Evolutionary conservation across 2,797 vertebrate genomes (phyloP).

Genomic region (Trachurus trachurus): DNA sequence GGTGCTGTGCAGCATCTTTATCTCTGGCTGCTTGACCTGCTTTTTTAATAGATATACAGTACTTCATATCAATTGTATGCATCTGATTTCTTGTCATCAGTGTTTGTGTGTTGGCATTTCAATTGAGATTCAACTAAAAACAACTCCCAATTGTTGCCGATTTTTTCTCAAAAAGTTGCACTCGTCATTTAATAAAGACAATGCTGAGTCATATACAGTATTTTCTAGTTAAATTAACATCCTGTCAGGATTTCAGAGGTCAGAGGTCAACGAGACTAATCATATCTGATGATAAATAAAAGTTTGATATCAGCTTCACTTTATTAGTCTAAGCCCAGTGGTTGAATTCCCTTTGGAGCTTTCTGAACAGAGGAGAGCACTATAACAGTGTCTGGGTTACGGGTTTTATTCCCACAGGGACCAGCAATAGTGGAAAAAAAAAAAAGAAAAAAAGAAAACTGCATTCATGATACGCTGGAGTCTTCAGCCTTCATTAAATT

Average conservation of each 20-base stretch:
- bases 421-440: neutral
- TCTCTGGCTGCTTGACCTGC: too few relatives aligned
- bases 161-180: too few relatives aligned
- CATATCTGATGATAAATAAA: conserved; percentile 18
- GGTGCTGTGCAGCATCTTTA: too few relatives aligned
- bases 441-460: neutral
- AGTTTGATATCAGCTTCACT: conserved; percentile 26
- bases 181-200: too few relatives aligned
- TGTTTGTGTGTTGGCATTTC: neutral
- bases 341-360: conserved; percentile 34
- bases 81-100: neutral
- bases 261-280: neutral
- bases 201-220: too few relatives aligned
- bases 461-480: conserved; percentile 6
- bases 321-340: conserved; percentile 29
- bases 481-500: neutral
- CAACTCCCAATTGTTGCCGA: too few relatives aligned
- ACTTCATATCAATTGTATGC: neutral
- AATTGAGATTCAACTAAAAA: neutral
- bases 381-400: conserved; percentile 14
- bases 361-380: conserved; percentile 25
- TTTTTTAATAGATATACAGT: neutral
- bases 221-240: too few relatives aligned
- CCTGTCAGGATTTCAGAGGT: neutral
- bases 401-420: conserved; percentile 26